Base-by-base conservation (phyloP, 2,888 invertebrate species). In the Drosophila demipolita region DNA sequence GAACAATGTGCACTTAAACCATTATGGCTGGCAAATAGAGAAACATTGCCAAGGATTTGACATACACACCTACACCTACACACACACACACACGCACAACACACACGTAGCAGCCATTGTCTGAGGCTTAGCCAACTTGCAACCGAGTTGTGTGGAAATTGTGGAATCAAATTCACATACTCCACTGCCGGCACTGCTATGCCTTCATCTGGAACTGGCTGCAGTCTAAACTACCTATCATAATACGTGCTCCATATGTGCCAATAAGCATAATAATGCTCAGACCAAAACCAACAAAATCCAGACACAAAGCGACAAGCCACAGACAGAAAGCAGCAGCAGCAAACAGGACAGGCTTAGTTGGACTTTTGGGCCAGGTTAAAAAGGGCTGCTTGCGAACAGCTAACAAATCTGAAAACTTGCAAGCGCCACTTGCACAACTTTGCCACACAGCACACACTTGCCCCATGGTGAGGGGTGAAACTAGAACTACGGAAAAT, bases 211-310 rank as follows among this genome's bases (percentile, higher is more conserved):
- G 33, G 49, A 42, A 23, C 9, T 35, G 29, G 23, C 20, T 59
- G 36, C 36, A 48, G 33, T 66, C 70, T 66, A 66, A 84, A 74
- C 87, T 73, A 80, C 73, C 73, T 81, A 90, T 78, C 90, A 89
- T 89, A 87, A 85, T 85, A 86, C 86, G 86, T 86, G 86, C 90
- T 86, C 76, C 69, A 86, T 86, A 83, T 83, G 87, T 75, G 73
- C 69, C 86, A 81, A 89, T 88, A 88, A 88, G 88, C 83, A 85
- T 85, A 81, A 83, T 85, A 88, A 88, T 73, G 77, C 65, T 61
- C 50, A 68, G 64, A 55, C 62, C 61, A 78, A 69, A 72, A 68
- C 77, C 71, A 75, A 75, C 74, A 75, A 64, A 71, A 65, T 50
- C 77, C 71, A 26, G 32, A 55, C 35, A 65, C 70, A 69, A 55